A percentile compares a stretch with the other conserved stretches of the same genome.
Evolutionary conservation across 2,888 invertebrate genomes (phyloP).

Genomic region (Onchidella celtica): DNA sequence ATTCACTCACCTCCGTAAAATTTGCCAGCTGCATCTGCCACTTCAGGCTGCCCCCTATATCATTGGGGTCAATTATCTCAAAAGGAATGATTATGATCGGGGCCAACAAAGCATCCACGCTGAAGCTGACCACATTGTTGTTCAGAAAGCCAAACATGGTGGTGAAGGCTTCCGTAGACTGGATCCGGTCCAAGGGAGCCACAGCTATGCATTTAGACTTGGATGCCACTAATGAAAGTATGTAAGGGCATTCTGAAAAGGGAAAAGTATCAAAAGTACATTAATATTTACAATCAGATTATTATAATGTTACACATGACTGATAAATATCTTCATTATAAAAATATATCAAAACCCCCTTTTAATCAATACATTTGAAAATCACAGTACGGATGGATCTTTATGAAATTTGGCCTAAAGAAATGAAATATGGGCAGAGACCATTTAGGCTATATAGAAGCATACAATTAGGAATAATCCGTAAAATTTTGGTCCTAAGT

Average conservation of each 20-base stretch:
- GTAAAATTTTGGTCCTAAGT: no score
- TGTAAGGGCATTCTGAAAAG: slow-evolving; percentile 5
- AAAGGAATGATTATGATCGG: slow-evolving; percentile 43
- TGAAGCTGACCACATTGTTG: neutral
- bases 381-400: no score
- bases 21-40: slow-evolving; percentile 31
- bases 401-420: no score
- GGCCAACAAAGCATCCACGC: neutral
- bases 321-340: no score
- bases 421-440: no score
- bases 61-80: slow-evolving; percentile 38
- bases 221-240: neutral
- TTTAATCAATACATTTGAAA: no score
- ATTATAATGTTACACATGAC: no score
- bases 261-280: neutral
- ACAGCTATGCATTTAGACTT: neutral
- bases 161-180: slow-evolving; percentile 2
- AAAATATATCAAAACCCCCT: no score
- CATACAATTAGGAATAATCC: no score
- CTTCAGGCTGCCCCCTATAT: slow-evolving; percentile 50
- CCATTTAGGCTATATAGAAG: no score
- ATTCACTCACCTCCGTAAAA: slow-evolving; percentile 38
- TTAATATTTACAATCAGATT: neutral
- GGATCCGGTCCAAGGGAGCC: slow-evolving; percentile 37
- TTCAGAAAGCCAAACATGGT: slow-evolving; percentile 21